A percentile compares a stretch with the other conserved stretches of the same genome.
Conservation (phyloP, 2,888 invertebrate genomes). For the Nebria salina region DNA sequence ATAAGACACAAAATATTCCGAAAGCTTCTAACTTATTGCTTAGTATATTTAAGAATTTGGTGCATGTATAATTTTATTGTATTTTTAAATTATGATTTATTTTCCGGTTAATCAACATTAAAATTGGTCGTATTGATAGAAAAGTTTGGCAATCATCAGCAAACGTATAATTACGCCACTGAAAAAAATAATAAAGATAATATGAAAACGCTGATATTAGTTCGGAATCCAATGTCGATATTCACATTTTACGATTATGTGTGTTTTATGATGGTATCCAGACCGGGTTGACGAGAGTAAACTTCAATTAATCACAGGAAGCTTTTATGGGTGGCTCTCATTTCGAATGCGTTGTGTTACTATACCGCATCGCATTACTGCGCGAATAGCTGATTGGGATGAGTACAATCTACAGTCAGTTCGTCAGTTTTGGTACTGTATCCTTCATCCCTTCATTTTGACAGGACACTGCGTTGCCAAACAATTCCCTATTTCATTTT, state of each 20-base stretch:
- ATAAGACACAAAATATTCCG: too few species aligned
- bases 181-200: background rate
- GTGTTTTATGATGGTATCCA: background rate
- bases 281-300: background rate
- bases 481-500: slow-evolving; percentile 21
- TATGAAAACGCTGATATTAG: background rate
- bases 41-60: too few species aligned
- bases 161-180: background rate
- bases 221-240: background rate
- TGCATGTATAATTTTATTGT: too few species aligned
- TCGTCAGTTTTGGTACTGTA: background rate
- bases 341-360: slow-evolving; percentile 25
- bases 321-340: slow-evolving; percentile 30
- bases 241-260: background rate
- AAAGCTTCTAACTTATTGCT: too few species aligned
- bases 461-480: slow-evolving; percentile 3
- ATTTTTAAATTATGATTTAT: too few species aligned
- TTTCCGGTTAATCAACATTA: too few species aligned
- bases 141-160: too few species aligned
- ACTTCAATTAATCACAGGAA: slow-evolving; percentile 38
- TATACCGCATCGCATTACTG: background rate
- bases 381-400: slow-evolving; percentile 3
- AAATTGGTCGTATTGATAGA: too few species aligned
- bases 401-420: background rate
- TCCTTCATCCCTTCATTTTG: background rate